These are phyloP conservation scores for Puntigrus tetrazona DNA, from an alignment of 2,113 vertebrate species.

Conservation along the genomic window DNA sequence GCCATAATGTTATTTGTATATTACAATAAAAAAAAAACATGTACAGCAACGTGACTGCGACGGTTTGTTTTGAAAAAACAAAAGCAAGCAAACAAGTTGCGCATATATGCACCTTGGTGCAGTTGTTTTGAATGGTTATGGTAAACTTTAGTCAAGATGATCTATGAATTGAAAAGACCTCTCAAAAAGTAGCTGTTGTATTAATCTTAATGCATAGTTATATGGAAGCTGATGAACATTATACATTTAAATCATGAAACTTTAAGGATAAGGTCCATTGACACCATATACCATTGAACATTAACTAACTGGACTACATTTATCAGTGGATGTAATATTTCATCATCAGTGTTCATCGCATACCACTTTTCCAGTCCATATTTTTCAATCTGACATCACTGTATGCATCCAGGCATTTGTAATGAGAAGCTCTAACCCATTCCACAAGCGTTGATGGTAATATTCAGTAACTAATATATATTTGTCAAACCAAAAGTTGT, in stretches of 20 bases:
- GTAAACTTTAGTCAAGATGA: not conserved
- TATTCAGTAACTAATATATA: not conserved
- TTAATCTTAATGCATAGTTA: not conserved
- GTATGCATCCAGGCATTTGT: not conserved
- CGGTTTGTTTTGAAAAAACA: not conserved
- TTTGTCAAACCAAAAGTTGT: too few species aligned
- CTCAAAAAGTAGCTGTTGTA: not conserved
- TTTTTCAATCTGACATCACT: not conserved
- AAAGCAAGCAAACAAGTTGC: not conserved
- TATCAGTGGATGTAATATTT: not conserved
- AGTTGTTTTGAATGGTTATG: too few species aligned
- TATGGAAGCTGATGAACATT: not conserved
- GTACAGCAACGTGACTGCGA: slow-evolving; percentile 10
- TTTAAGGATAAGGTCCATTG: not conserved
- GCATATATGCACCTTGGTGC: not conserved
- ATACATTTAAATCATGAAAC: not conserved
- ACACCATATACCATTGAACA: not conserved
- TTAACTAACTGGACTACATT: too few species aligned
- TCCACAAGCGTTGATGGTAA: not conserved
- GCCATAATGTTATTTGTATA: slow-evolving; percentile 46
- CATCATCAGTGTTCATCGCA: not conserved
- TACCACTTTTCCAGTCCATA: not conserved
- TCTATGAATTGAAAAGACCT: not conserved
- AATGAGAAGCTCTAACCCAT: not conserved
- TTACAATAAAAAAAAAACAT: slow-evolving; percentile 47